Percentiles rank a stretch among this genome's conserved stretches.
Conservation (phyloP, 1,140 invertebrate genomes). For the Spodoptera frugiperda region DNA sequence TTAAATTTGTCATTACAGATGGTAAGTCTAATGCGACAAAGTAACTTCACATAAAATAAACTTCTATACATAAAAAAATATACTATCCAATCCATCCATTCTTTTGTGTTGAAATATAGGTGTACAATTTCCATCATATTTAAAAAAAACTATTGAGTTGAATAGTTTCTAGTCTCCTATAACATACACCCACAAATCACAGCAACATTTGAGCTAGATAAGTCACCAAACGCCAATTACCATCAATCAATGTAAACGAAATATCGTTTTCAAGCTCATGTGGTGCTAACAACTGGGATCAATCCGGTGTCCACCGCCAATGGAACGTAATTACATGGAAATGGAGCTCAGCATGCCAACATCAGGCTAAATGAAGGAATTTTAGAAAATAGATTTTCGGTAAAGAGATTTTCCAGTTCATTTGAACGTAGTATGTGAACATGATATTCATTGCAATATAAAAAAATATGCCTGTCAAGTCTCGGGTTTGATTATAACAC, state of each 20-base stretch:
- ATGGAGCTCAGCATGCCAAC: not conserved
- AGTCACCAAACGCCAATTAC: not conserved
- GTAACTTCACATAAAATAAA: no score
- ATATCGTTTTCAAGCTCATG: slow-evolving; percentile 12
- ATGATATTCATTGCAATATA: not conserved
- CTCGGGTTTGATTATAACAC: no score
- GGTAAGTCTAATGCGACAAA: no score
- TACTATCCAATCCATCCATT: no score
- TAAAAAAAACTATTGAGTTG: no score
- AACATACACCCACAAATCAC: not conserved
- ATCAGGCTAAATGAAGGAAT: not conserved
- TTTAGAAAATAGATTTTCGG: not conserved
- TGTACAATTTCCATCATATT: no score
- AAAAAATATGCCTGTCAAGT: no score
- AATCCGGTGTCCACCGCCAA: not conserved
- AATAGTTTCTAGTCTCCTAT: no score
- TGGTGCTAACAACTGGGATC: slow-evolving; percentile 31
- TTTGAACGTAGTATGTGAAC: not conserved
- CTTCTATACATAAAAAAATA: no score
- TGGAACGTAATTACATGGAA: slow-evolving; percentile 21
- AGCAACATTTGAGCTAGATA: not conserved
- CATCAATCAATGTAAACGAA: slow-evolving; percentile 26
- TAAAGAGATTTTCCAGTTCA: not conserved
- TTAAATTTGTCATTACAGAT: no score
- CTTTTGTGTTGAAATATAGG: no score